Percentiles rank a stretch among this genome's conserved stretches.
These are phyloP conservation scores for Guaruba guarouba DNA, from an alignment of 2,113 vertebrate genomes.

Conservation along the genomic window DNA sequence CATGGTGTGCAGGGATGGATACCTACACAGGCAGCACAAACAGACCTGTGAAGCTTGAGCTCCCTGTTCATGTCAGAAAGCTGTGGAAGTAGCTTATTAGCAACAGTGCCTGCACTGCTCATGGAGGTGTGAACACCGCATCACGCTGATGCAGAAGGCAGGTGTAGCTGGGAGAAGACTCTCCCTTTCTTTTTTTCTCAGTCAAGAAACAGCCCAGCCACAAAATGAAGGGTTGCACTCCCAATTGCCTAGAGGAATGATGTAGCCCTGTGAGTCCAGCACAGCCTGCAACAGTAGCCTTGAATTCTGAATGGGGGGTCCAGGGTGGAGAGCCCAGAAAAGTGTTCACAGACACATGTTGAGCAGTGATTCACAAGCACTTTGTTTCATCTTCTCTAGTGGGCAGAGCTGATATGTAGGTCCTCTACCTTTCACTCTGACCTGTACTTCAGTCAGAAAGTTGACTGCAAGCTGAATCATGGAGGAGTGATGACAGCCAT, in stretches of 20 bases:
- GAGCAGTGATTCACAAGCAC: neutral
- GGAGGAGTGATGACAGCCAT: neutral
- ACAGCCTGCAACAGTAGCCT: neutral
- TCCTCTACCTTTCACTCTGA: neutral
- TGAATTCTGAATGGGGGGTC: neutral
- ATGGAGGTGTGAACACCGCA: accelerated
- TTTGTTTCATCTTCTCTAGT: neutral
- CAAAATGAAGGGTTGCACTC: neutral
- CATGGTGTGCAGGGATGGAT: neutral
- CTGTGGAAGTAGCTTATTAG: neutral
- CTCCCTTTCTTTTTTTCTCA: neutral
- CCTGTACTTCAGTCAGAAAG: neutral
- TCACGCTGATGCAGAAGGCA: neutral
- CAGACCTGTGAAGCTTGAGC: neutral
- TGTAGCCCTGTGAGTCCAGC: neutral
- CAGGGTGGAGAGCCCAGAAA: neutral
- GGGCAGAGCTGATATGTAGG: neutral
- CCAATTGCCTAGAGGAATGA: neutral
- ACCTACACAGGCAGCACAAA: neutral
- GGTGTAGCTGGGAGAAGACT: neutral
- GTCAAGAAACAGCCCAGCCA: neutral
- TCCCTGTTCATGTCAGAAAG: neutral
- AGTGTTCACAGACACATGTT: neutral
- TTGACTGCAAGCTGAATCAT: neutral
- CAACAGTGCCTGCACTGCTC: accelerated